A percentile compares a stretch with the other conserved stretches of the same genome.
These are phyloP conservation scores for Echinops telfairi DNA, from an alignment of 2,113 vertebrate genomes.

Conservation along the genomic window DNA sequence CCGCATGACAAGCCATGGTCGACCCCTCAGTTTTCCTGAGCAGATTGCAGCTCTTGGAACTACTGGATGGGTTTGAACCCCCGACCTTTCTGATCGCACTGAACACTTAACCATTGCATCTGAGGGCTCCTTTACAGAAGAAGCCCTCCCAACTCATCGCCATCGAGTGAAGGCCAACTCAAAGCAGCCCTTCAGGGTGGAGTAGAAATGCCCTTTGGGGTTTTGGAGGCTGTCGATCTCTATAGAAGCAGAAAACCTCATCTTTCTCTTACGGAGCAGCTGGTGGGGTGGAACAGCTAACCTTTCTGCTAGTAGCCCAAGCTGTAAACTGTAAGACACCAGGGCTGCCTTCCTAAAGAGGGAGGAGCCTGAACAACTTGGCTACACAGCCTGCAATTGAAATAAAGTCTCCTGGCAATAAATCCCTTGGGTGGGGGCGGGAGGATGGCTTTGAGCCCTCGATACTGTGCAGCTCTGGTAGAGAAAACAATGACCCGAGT, in stretches of 20 bases:
- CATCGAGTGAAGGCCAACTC: no score
- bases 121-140: neutral
- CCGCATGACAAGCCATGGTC: neutral
- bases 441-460: conserved; percentile 1
- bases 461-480: conserved; percentile 1
- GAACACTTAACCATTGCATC: neutral
- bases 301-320: no score
- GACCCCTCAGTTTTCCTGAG: neutral
- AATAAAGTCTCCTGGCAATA: neutral
- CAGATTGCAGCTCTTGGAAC: neutral
- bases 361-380: neutral
- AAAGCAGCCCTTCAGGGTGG: no score
- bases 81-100: neutral
- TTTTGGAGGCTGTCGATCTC: no score
- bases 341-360: neutral
- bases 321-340: no score
- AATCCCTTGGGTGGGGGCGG: neutral
- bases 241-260: no score
- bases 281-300: no score
- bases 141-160: neutral
- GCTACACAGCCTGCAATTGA: neutral
- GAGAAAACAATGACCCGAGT: neutral
- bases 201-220: no score
- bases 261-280: no score
- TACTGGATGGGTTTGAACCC: neutral